phyloP scores from a whole-genome alignment of 30 jellyfish, hydroid and myxozoan genomes.

The Chironex yamaguchii region DNA sequence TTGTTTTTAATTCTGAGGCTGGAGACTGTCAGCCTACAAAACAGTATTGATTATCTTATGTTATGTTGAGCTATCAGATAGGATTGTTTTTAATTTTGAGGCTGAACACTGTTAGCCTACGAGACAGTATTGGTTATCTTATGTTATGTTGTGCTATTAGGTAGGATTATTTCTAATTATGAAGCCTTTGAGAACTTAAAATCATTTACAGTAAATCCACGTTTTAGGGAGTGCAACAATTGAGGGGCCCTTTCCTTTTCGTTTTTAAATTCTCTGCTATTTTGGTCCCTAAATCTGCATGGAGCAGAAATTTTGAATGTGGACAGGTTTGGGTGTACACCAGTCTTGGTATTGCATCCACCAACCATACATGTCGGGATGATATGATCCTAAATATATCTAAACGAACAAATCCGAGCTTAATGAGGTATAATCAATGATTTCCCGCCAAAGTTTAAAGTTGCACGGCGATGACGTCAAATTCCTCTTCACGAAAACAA shows the following conservation, averaged over 20 bases:
- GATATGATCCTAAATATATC: not conserved
- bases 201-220: slow-evolving; percentile 15
- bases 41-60: too few species aligned
- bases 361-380: slow-evolving; percentile 10
- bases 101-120: too few species aligned
- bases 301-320: slow-evolving; percentile 22
- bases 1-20: too few species aligned
- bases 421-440: not conserved
- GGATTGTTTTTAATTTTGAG: too few species aligned
- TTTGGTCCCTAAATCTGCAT: not conserved
- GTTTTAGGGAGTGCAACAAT: slow-evolving; percentile 17
- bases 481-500: slow-evolving; percentile 19
- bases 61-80: too few species aligned
- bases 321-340: slow-evolving; percentile 43
- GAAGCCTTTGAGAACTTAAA: slow-evolving; percentile 17
- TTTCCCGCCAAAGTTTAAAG: not conserved
- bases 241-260: slow-evolving; percentile 26
- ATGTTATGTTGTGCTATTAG: too few species aligned
- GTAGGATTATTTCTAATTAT: too few species aligned
- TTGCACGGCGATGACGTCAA: slow-evolving; percentile 29
- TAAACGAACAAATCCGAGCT: not conserved
- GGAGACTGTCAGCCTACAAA: too few species aligned
- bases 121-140: too few species aligned
- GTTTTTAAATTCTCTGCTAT: not conserved
- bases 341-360: slow-evolving; percentile 26